Evolutionary conservation across 2,113 vertebrate genomes (phyloP), one percentile per base, ranked within the genome.

Genomic region (Pelobates fuscus): DNA sequence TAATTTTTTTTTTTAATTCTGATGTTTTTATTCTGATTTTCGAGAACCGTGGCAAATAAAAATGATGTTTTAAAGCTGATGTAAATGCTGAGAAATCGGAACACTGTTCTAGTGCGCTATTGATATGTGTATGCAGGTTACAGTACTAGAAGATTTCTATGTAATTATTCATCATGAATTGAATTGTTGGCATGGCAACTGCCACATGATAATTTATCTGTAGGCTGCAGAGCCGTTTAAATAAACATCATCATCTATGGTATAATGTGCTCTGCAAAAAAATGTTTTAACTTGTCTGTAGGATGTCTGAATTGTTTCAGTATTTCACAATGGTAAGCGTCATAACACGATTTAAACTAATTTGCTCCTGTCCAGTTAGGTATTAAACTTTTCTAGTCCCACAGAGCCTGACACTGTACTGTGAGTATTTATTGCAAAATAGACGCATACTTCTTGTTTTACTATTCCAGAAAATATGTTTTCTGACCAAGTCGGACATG

Each of bases 151-250:
- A 63, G 54, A 55, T 37, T 46, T 64, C 25, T 79, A 17, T 26
- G 18, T 68, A 54, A 43, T 62, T 67, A 68, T 64, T 73, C 55
- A 54, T 67, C 77, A 52, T 32, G 66, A 60, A 77, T 68, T 77
- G 64, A 60, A 68, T 77, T 77, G 73, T 77, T 25, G 73, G 73
- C 73, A 77, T 77, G 65, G 73, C 64, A 77, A 77, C 73, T 37
- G 59, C 67, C 57, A 52, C 73, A 68, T 77, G 64, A 68, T 52
- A 77, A 25, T 37, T 32, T 77, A 77, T 77, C 73, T 77, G 73
- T 77, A 68, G 65, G 73, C 64, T 59, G 64, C 41, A 32, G 73
- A 77, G 46, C 43, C 17, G 37, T 60, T 60, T 61, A 68, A 77
- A 60, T 52, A 77, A 77, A 77, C 65, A 66, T 21, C 25, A 41